Evolutionary conservation across 2,113 vertebrate genomes (phyloP), one percentile per base, ranked within the genome.

Genomic region (Ageneiosus marmoratus): DNA sequence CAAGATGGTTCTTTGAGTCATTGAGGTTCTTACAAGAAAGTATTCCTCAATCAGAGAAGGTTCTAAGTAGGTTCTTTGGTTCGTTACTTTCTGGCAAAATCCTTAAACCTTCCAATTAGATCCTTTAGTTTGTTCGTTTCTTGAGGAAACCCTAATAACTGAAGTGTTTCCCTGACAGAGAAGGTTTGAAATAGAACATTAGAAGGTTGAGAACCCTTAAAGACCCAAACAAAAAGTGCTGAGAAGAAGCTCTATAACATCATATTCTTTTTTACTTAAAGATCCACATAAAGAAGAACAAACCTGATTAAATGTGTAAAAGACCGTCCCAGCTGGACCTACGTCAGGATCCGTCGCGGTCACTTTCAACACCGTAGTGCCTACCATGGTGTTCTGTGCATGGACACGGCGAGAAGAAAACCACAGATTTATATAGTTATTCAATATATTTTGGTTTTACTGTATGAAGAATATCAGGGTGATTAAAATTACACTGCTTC

Each of bases 241-340:
- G 9, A 65, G 16, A 34, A 65, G 32, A 24, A 12, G 9, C 20
- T 24, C 37, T 24, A 15, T 9, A 27, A 72, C 22, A 46, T 27
- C 65, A 32, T 32, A 32, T 63, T 27, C 24, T 1, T 11, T 27
- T 65, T 69, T 50, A 13, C 10, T 12, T 50, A 69, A 46, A 70
- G 20, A 70, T 20, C 65, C 11, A 3, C 69, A 37, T 11, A 7
- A 16, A 73, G n/a, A 7, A 27, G 41, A 48, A 73, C 44, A 82
- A 84, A 95, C 94, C 7, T 89, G 84, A 50, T 46, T 50, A 46
- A 95, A 92, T 6, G 0, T 84, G 81, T 93, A 95, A 1, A 0
- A 20, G 69, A 93, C 69, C n/a, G 24, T 4, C 10, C 32, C 77
- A 9, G 87, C 83, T 5, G 0, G 0, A 62, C 22, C 51, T 9